Evolutionary conservation across 30 jellyfish, hydroid and myxozoan species (phyloP), one percentile per base, ranked within the genome.

Genomic region (Pseudorhiza aurosa): DNA sequence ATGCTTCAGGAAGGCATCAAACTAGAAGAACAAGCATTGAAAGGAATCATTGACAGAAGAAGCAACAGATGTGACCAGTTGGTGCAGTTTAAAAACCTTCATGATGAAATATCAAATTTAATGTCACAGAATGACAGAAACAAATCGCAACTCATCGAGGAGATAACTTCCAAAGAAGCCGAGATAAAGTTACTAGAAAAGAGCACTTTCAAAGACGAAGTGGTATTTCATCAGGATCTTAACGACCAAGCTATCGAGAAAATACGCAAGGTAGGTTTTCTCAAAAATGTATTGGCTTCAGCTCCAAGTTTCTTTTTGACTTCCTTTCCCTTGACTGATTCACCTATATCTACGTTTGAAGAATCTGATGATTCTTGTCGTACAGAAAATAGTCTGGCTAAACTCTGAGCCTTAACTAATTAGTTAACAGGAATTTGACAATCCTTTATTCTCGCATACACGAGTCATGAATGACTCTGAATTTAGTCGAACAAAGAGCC

Each of bases 111-210:
- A n/a, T 31, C 55, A 22, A 26, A 18, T 43, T 49, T 17, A 15
- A 62, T 77, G 17, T 46, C 89, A 0, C 65, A 62, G 18, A 77
- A 63, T 30, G 89, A 77, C n/a, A 64, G 75, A 37, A 47, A 77
- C 7, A 40, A 76, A 44, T 59, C 82, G 6, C 60, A 63, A 26
- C 19, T 77, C 40, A 63, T 77, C 21, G 89, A 77, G 31, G 89
- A 77, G 47, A 77, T 77, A 8, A 37, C 89, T 14, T 4, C 0
- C 28, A 77, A 62, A 65, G 89, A 77, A 47, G 51, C 82, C 31
- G 67, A 77, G 44, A 58, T 77, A n/a, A 46, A 62, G 8, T 49
- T 11, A 21, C 31, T 63, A 40, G 77, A 45, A 18, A 53, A 49
- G 12, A 28, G 40, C 22, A 42, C 81, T 2, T 39, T 25, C 17